Evolutionary conservation across 2,888 invertebrate species (phyloP).

Genomic region (Eristalis tenax): DNA sequence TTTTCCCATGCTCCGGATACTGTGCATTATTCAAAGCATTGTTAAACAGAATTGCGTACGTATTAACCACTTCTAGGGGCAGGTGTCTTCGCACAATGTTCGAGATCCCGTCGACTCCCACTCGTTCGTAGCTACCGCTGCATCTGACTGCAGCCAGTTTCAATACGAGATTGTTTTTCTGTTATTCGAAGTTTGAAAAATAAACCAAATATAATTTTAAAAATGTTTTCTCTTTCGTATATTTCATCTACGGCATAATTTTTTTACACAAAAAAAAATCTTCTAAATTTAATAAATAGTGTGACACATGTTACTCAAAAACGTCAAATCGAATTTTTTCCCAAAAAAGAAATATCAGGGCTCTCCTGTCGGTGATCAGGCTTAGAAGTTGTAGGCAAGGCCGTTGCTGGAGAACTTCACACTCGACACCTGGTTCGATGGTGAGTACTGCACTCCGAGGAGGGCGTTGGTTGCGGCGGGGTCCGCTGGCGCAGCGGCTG

Average conservation of each 20-base stretch:
- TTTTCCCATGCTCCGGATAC: too few relatives aligned
- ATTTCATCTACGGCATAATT: slow-evolving; percentile 24
- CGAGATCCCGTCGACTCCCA: too few relatives aligned
- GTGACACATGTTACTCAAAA: slow-evolving; percentile 6
- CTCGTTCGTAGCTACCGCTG: too few relatives aligned
- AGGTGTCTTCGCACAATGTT: too few relatives aligned
- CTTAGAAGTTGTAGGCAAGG: slow-evolving; percentile 78
- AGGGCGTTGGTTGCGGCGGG: slow-evolving; percentile 56
- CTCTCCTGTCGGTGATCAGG: not conserved
- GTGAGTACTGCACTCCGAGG: slow-evolving; percentile 80
- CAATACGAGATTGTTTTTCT: too few relatives aligned
- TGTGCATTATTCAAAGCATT: too few relatives aligned
- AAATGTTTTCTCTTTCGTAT: not conserved
- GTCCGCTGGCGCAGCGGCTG: slow-evolving; percentile 49
- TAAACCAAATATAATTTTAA: not conserved
- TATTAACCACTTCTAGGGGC: too few relatives aligned
- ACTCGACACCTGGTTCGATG: slow-evolving; percentile 82
- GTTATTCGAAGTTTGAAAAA: not conserved
- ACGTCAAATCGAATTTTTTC: slow-evolving; percentile 3
- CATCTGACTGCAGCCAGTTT: too few relatives aligned
- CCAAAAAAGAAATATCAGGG: not conserved
- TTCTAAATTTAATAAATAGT: slow-evolving; percentile 49
- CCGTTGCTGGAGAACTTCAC: slow-evolving; percentile 82
- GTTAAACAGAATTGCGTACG: too few relatives aligned
- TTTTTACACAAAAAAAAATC: slow-evolving; percentile 24